Conservation (phyloP, 1,140 invertebrate genomes). For the Pinna nobilis region DNA sequence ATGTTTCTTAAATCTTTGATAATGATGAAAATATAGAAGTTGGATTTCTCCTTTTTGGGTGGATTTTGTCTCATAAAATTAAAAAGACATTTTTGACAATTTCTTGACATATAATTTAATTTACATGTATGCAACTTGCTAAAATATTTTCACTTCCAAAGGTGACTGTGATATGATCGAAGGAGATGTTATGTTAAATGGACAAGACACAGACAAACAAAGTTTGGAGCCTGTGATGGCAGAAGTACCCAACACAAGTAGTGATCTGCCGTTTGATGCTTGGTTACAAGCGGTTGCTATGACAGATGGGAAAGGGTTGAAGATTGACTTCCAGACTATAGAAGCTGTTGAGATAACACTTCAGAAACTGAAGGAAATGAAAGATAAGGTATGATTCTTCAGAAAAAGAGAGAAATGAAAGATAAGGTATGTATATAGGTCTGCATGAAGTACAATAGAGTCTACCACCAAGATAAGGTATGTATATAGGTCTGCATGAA, state of each 20-base stretch:
- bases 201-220: slow-evolving; percentile 76
- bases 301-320: slow-evolving; percentile 82
- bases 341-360: slow-evolving; percentile 84
- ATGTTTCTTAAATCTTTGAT: too few relatives aligned
- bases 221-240: slow-evolving; percentile 86
- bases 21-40: too few relatives aligned
- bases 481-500: too few relatives aligned
- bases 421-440: too few relatives aligned
- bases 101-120: not conserved
- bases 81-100: not conserved
- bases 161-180: slow-evolving; percentile 88
- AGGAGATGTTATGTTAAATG: slow-evolving; percentile 86
- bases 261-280: slow-evolving; percentile 85
- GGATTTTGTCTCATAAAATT: not conserved
- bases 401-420: too few relatives aligned
- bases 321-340: slow-evolving; percentile 91
- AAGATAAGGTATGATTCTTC: slow-evolving; percentile 70
- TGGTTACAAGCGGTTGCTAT: slow-evolving; percentile 82
- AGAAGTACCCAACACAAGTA: slow-evolving; percentile 84
- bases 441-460: too few relatives aligned
- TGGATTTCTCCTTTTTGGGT: too few relatives aligned
- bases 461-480: too few relatives aligned
- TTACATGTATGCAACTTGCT: not conserved
- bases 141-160: slow-evolving; percentile 58
- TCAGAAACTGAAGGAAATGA: slow-evolving; percentile 76